Evolutionary conservation across 2,888 invertebrate genomes (phyloP).

Genomic region (Drosophila paracracens): DNA sequence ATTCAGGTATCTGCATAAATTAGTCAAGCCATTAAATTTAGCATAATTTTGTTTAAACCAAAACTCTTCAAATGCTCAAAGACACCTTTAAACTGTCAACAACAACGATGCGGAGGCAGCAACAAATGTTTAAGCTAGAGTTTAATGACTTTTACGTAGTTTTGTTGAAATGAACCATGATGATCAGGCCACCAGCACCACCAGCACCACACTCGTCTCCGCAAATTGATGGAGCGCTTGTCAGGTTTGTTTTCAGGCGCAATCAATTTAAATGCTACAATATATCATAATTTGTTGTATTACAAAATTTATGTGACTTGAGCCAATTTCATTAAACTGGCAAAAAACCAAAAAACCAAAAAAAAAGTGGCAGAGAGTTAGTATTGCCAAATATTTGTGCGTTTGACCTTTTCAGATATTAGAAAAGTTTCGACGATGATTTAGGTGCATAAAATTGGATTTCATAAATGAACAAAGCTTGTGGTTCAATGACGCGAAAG

Average conservation of each 20-base stretch:
- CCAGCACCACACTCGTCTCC: constrained; percentile 7
- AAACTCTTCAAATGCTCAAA: constrained; percentile 48
- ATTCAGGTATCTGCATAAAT: constrained; percentile 15
- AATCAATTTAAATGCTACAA: constrained; percentile 49
- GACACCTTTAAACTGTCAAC: constrained; percentile 32
- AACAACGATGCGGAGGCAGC: constrained; percentile 4
- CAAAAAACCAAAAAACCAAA: constrained; percentile 19
- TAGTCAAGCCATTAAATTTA: constrained; percentile 34
- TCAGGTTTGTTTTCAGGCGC: constrained; percentile 41
- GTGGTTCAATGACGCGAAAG: constrained; percentile 10
- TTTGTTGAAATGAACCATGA: constrained; percentile 41
- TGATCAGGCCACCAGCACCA: constrained; percentile 13
- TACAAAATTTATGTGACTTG: constrained; percentile 32
- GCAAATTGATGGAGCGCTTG: constrained; percentile 57
- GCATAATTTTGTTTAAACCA: constrained; percentile 55
- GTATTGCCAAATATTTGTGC: constrained; percentile 35
- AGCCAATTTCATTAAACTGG: constrained; percentile 22
- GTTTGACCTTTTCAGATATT: constrained; percentile 28
- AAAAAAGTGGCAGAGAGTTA: constrained; percentile 18
- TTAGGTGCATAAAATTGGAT: constrained; percentile 30
- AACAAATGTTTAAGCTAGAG: constrained; percentile 33
- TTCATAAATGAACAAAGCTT: constrained; percentile 24
- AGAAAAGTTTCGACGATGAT: constrained; percentile 47
- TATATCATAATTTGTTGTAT: constrained; percentile 42
- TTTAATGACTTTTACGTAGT: constrained; percentile 53